Base-by-base conservation (phyloP, 1,140 invertebrate species). In the Bombus superbus region DNA sequence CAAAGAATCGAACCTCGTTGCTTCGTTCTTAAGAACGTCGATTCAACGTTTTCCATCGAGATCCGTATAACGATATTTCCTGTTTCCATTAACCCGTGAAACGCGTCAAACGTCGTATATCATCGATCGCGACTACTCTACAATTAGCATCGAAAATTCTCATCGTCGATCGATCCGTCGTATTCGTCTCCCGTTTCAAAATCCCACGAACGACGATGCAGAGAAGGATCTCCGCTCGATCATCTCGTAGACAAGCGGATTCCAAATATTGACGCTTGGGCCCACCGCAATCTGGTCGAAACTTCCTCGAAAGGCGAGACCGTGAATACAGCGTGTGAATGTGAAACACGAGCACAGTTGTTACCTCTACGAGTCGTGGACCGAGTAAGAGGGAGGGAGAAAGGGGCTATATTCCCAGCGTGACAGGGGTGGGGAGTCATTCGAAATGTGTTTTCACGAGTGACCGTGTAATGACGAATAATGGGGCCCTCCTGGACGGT, bases 401-500 rank as follows among this genome's bases (percentile, higher is more conserved):
- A 42, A 73, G 42, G 42, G 28, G 71, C 32, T 32, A 66, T 47
- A 28, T 1, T 10, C 8, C 25, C 11, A 35, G n/a, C 22, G 74
- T n/a, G 40, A 69, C 13, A 53, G 40, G n/a, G 77, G 32, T 32
- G 44, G 38, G 47, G 81, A 78, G 75, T 83, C 83, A 83, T 88
- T 90, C 86, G 71, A 90, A 90, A 85, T 83, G 83, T 90, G 91
- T 95, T 94, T 95, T 93, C 92, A 94, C 91, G 93, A 94, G 94
- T 93, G 92, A 95, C 91, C 93, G 90, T 94, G 94, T 95, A 95
- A 95, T 95, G 93, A 94, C 92, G 93, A 95, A 95, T 94, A 95
- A 95, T 95, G 89, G 93, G 82, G 86, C 80, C 92, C 92, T 92
- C 91, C 93, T 84, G 92, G 87, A 88, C 86, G 86, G 89, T 89